A percentile compares a stretch with the other conserved stretches of the same genome.
phyloP scores from a whole-genome alignment of 2,113 vertebrate species.

The Promerops cafer region DNA sequence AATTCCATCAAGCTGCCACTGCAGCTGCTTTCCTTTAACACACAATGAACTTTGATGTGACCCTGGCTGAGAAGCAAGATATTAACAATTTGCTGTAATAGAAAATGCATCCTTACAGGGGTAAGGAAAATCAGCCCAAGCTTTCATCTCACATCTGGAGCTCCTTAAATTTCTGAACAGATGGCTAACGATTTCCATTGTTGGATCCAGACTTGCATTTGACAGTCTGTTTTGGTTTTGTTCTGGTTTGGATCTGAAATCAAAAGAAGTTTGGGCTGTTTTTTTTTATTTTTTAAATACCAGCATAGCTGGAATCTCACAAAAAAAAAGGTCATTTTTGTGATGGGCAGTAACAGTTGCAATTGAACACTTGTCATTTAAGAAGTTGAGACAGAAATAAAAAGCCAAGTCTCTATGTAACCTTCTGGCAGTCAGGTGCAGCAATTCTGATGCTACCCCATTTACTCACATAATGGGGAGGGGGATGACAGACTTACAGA shows the following conservation, averaged over 20 bases:
- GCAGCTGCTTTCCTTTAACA: conserved; percentile 39
- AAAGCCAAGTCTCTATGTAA: background rate
- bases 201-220: background rate
- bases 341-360: background rate
- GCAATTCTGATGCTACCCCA: background rate
- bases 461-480: background rate
- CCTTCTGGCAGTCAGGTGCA: background rate
- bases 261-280: background rate
- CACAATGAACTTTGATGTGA: background rate
- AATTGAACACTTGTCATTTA: background rate
- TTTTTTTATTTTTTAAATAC: background rate
- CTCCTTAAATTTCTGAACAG: conserved; percentile 25
- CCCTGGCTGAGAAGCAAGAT: conserved; percentile 6
- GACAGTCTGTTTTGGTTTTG: background rate
- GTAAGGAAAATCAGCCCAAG: background rate
- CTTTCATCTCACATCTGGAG: conserved; percentile 26
- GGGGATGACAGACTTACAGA: background rate
- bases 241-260: conserved; percentile 1
- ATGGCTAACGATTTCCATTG: conserved; percentile 1
- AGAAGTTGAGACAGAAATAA: background rate
- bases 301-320: background rate
- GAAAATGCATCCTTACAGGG: background rate
- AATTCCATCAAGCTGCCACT: background rate
- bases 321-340: background rate
- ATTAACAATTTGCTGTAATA: background rate